These are phyloP conservation scores for Aphodius sticticus DNA, from an alignment of 2,888 invertebrate genomes.

Conservation along the genomic window DNA sequence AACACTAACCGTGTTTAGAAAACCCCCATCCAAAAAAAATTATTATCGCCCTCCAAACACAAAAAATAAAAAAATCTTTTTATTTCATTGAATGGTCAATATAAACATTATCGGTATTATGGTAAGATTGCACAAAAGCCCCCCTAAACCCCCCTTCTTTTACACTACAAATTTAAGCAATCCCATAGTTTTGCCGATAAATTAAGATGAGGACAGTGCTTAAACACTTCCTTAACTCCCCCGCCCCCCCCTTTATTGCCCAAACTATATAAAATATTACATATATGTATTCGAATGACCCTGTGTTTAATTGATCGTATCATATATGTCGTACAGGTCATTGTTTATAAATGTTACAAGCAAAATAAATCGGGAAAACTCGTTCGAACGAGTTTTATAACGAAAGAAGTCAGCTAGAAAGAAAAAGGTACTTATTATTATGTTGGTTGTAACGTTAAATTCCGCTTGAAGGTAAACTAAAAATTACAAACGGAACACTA, in stretches of 20 bases:
- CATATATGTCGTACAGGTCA: not conserved
- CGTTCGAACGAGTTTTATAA: not conserved
- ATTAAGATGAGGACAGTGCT: not conserved
- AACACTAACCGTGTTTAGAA: conserved; percentile 28
- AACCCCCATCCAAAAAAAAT: conserved; percentile 43
- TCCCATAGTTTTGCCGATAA: conserved; percentile 14
- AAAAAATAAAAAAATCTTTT: conserved; percentile 39
- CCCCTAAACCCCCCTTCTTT: conserved; percentile 14
- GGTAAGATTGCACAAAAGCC: conserved; percentile 10
- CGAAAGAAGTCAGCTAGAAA: not conserved
- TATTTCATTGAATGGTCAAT: conserved; percentile 16
- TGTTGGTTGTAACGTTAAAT: conserved; percentile 45
- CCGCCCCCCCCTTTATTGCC: not conserved
- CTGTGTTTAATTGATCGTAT: not conserved
- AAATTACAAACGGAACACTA: conserved; percentile 4
- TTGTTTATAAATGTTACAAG: not conserved
- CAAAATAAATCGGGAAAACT: not conserved
- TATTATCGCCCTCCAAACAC: conserved; percentile 43
- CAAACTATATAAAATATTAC: not conserved
- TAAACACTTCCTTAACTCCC: not conserved
- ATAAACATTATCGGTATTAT: not conserved
- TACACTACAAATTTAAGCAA: conserved; percentile 19
- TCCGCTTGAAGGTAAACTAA: conserved; percentile 41
- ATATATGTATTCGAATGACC: not conserved
- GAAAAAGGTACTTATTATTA: conserved; percentile 42